Conservation (phyloP, 1,140 invertebrate genomes). For the Argopecten irradians region DNA sequence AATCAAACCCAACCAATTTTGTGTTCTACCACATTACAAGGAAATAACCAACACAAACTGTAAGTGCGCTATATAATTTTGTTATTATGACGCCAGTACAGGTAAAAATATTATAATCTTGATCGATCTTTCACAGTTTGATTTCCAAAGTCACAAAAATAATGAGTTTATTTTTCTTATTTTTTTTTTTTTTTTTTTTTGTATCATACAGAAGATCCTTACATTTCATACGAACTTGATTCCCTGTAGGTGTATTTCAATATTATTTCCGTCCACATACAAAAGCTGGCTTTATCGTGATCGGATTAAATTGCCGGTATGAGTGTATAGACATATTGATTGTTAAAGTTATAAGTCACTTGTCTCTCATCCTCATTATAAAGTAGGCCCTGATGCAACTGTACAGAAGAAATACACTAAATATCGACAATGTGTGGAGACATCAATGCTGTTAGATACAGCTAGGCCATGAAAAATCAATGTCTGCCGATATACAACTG, state of each 20-base stretch:
- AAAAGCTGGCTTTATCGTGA: neutral
- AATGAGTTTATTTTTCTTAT: no score
- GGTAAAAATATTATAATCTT: no score
- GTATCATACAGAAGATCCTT: no score
- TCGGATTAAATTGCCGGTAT: neutral
- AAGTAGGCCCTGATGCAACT: neutral
- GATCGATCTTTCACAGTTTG: no score
- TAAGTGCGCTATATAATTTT: no score
- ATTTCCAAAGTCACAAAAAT: no score
- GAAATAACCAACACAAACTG: no score
- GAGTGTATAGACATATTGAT: neutral
- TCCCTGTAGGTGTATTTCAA: neutral
- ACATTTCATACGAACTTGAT: no score
- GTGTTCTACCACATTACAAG: no score
- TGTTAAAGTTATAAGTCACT: neutral
- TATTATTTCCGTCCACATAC: neutral
- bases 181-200: neutral
- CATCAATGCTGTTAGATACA: neutral
- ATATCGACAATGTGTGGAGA: neutral
- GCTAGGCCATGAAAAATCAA: neutral
- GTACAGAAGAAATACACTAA: neutral
- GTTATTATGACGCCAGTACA: no score
- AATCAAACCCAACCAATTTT: no score
- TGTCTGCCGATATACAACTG: neutral
- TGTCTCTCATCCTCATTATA: neutral